phyloP scores from a whole-genome alignment of 2,888 invertebrate genomes.

The Autographa gamma region DNA sequence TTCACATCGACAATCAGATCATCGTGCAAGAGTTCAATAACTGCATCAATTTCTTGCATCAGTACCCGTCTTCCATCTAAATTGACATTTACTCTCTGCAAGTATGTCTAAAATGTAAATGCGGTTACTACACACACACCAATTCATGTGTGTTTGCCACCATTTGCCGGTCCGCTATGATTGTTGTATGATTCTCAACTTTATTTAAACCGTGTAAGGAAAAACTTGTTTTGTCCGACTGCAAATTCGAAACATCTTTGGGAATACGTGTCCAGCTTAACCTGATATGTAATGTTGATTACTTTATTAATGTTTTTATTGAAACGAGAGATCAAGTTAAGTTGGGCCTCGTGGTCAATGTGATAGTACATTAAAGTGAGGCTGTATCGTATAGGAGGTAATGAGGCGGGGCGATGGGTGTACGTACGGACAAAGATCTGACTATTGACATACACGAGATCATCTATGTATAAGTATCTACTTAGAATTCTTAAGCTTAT shows the following conservation, averaged over 20 bases:
- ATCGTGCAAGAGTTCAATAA: slow-evolving; percentile 82
- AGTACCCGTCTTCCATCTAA: slow-evolving; percentile 83
- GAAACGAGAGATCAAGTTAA: slow-evolving; percentile 77
- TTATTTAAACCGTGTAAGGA: slow-evolving; percentile 63
- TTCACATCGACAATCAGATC: slow-evolving; percentile 78
- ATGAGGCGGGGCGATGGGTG: slow-evolving; percentile 86
- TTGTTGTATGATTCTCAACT: slow-evolving; percentile 62
- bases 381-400: slow-evolving; percentile 82
- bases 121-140: slow-evolving; percentile 84
- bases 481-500: slow-evolving; percentile 76
- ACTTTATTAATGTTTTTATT: slow-evolving; percentile 84
- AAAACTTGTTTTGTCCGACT: slow-evolving; percentile 54
- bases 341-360: slow-evolving; percentile 71
- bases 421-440: slow-evolving; percentile 81
- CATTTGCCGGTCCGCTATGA: slow-evolving; percentile 47
- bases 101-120: slow-evolving; percentile 87
- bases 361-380: slow-evolving; percentile 78
- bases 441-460: slow-evolving; percentile 78
- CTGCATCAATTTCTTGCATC: slow-evolving; percentile 84
- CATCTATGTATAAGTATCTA: slow-evolving; percentile 69
- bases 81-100: slow-evolving; percentile 87
- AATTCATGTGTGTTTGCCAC: slow-evolving; percentile 70
- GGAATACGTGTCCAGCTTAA: slow-evolving; percentile 75
- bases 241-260: slow-evolving; percentile 64
- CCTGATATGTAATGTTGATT: slow-evolving; percentile 82